Conservation (phyloP, 2,888 invertebrate genomes). For the Myopa testacea region DNA sequence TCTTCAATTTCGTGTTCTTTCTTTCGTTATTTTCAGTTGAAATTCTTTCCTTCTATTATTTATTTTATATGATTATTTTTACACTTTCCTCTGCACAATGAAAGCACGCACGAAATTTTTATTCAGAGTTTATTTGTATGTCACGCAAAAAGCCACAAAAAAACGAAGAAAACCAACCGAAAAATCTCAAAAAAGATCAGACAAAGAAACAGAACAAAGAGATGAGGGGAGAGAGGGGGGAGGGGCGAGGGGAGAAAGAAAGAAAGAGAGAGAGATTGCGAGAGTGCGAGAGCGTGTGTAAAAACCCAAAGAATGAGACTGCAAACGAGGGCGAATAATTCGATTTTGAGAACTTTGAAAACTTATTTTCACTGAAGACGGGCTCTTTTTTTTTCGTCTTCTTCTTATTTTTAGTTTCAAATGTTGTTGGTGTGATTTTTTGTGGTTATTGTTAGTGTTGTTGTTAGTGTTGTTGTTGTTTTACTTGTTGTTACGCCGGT, state of each 20-base stretch:
- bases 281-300: background rate
- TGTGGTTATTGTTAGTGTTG: background rate
- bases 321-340: slow-evolving; percentile 22
- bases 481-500: background rate
- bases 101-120: background rate
- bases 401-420: background rate
- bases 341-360: slow-evolving; percentile 35
- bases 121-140: background rate
- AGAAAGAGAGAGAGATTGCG: background rate
- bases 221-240: background rate
- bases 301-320: background rate
- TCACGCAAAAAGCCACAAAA: background rate
- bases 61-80: slow-evolving; percentile 6
- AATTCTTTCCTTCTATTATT: background rate
- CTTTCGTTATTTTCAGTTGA: background rate
- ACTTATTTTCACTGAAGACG: background rate
- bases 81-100: background rate
- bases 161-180: too few species aligned
- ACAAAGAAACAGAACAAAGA: background rate
- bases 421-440: too few species aligned
- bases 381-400: background rate
- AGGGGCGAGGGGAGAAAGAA: background rate
- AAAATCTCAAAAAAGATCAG: background rate
- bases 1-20: background rate
- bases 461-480: slow-evolving; percentile 13